phyloP scores from a whole-genome alignment of 2,888 invertebrate species.

The Tachystola acroxantha region DNA sequence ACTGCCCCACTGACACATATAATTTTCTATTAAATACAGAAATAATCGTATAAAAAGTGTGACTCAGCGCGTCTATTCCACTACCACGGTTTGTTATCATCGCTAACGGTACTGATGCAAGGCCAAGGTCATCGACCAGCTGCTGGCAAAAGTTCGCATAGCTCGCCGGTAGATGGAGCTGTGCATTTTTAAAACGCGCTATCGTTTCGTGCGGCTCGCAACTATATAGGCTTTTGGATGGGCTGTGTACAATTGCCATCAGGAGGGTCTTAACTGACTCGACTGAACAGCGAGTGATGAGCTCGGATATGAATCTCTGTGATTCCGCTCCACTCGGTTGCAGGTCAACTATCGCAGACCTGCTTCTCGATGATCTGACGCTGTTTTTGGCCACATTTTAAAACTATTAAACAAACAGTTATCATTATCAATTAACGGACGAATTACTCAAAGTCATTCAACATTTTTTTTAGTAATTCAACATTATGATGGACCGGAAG shows the following conservation, averaged over 20 bases:
- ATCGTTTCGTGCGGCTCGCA: slow-evolving; percentile 19
- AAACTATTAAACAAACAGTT: neutral
- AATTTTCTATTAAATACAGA: neutral
- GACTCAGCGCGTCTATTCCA: neutral
- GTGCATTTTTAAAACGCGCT: slow-evolving; percentile 22
- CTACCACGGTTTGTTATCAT: slow-evolving; percentile 18
- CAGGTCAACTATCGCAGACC: slow-evolving; percentile 63
- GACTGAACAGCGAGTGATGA: slow-evolving; percentile 76
- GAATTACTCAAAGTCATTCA: too few relatives aligned
- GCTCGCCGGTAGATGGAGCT: slow-evolving; percentile 30
- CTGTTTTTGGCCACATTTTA: slow-evolving; percentile 51
- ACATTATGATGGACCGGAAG: too few relatives aligned
- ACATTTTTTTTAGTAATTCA: too few relatives aligned
- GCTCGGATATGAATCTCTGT: slow-evolving; percentile 50
- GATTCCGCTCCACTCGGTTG: slow-evolving; percentile 54
- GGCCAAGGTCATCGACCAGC: slow-evolving; percentile 35
- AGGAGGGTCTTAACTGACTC: slow-evolving; percentile 72
- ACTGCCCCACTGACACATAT: slow-evolving; percentile 22
- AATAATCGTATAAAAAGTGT: neutral
- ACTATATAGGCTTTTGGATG: slow-evolving; percentile 2
- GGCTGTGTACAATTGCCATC: slow-evolving; percentile 27
- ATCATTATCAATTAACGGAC: too few relatives aligned
- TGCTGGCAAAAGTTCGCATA: slow-evolving; percentile 9
- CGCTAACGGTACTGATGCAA: slow-evolving; percentile 29
- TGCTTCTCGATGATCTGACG: slow-evolving; percentile 53